These are phyloP conservation scores for Griposia aprilina DNA, from an alignment of 2,888 invertebrate species.

Conservation along the genomic window DNA sequence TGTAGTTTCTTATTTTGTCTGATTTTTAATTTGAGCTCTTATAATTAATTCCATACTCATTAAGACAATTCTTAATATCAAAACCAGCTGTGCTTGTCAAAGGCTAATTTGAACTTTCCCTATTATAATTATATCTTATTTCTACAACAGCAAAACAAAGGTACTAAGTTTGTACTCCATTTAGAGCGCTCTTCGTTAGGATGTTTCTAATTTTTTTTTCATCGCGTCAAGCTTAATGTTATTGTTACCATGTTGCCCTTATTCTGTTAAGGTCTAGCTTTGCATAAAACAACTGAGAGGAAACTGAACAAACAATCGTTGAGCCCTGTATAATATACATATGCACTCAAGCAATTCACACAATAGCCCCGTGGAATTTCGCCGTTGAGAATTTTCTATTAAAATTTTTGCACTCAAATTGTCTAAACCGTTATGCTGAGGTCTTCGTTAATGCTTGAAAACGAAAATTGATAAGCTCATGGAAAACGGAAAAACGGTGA, in stretches of 20 bases:
- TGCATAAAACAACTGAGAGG: background rate
- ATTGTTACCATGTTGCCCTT: background rate
- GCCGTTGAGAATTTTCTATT: background rate
- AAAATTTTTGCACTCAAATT: background rate
- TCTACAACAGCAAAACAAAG: background rate
- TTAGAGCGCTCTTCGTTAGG: slow-evolving; percentile 2
- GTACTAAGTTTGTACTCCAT: slow-evolving; percentile 24
- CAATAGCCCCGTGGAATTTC: background rate
- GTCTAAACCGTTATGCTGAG: background rate
- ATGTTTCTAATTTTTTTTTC: slow-evolving; percentile 26
- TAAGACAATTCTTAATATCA: background rate
- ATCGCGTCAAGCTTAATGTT: slow-evolving; percentile 14
- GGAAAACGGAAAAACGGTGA: background rate
- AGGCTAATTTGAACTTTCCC: background rate
- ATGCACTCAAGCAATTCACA: background rate
- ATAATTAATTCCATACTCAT: too few relatives aligned
- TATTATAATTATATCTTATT: background rate
- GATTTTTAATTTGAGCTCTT: background rate
- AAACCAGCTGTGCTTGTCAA: background rate
- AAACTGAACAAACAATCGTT: background rate
- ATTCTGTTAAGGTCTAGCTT: background rate
- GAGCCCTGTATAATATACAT: background rate
- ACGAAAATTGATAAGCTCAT: background rate
- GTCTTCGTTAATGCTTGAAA: background rate
- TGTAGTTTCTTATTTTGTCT: background rate